Conservation (phyloP, 2,113 vertebrate species). For the Strix aluco region DNA sequence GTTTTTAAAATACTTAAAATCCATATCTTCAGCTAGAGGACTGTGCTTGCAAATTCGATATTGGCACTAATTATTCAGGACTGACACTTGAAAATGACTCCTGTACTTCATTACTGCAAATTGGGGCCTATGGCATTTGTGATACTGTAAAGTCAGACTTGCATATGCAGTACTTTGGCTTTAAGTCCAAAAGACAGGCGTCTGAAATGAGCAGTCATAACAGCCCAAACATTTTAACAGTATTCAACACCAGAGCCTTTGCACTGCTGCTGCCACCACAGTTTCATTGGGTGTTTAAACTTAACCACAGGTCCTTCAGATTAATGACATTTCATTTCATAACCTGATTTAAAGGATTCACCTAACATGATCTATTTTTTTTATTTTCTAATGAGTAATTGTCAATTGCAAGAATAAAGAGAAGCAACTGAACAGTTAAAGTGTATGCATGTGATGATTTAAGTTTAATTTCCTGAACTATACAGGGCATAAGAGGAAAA, state of each 20-base stretch:
- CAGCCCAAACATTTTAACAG: not conserved
- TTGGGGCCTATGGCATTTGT: not conserved
- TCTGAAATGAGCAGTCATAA: not conserved
- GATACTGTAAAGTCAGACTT: not conserved
- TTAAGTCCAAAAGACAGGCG: not conserved
- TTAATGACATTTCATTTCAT: not conserved
- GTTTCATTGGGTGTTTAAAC: not conserved
- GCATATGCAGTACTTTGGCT: not conserved
- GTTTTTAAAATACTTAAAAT: not conserved
- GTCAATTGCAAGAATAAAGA: not conserved
- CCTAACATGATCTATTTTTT: not conserved
- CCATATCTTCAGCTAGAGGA: not conserved
- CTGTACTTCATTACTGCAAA: not conserved
- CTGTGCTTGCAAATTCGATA: not conserved
- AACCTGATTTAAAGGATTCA: not conserved
- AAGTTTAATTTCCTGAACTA: not conserved
- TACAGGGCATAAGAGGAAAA: not conserved
- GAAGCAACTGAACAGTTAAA: not conserved
- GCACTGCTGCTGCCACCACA: not conserved
- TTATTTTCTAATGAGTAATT: not conserved
- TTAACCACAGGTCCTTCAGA: not conserved
- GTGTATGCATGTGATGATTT: not conserved
- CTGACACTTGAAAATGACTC: not conserved
- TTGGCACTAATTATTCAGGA: not conserved
- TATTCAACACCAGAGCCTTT: not conserved